Evolutionary conservation across 2,888 invertebrate species (phyloP).

Genomic region (Heteromyza rotundicornis): DNA sequence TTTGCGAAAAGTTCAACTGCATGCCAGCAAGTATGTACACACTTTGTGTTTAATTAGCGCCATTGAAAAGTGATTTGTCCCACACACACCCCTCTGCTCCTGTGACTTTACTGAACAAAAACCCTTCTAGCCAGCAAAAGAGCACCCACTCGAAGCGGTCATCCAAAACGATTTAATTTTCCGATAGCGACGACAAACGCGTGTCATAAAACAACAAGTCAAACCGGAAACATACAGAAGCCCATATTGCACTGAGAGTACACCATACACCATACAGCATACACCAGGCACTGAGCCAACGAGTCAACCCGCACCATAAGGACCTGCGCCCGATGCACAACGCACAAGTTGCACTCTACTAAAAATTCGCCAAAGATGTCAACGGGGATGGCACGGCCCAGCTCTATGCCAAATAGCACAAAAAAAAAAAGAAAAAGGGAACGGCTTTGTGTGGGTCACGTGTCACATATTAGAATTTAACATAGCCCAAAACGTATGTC

Average conservation of each 20-base stretch:
- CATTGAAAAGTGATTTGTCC: background rate
- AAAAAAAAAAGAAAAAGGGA: background rate
- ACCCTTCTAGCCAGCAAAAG: background rate
- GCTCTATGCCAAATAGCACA: no score
- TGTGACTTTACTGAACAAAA: background rate
- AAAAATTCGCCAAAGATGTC: background rate
- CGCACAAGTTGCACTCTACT: background rate
- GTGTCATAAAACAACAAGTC: conserved; percentile 55
- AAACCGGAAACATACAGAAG: conserved; percentile 49
- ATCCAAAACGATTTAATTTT: conserved; percentile 15
- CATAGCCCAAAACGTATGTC: conserved; percentile 51
- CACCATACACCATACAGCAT: conserved; percentile 4
- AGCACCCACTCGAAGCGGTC: background rate
- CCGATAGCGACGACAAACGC: conserved; percentile 43
- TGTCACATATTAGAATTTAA: conserved; percentile 47
- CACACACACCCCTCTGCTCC: background rate
- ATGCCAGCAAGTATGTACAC: no score
- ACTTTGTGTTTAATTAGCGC: background rate
- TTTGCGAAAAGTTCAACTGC: no score
- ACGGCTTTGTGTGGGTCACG: conserved; percentile 44
- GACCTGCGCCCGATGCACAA: background rate
- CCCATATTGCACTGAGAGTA: background rate
- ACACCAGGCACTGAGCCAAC: no score
- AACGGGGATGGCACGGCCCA: background rate
- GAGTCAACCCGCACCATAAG: background rate